Evolutionary conservation across 1,140 invertebrate species (phyloP), one percentile per base, ranked within the genome.

Genomic region (Tetramorium parvispinum): DNA sequence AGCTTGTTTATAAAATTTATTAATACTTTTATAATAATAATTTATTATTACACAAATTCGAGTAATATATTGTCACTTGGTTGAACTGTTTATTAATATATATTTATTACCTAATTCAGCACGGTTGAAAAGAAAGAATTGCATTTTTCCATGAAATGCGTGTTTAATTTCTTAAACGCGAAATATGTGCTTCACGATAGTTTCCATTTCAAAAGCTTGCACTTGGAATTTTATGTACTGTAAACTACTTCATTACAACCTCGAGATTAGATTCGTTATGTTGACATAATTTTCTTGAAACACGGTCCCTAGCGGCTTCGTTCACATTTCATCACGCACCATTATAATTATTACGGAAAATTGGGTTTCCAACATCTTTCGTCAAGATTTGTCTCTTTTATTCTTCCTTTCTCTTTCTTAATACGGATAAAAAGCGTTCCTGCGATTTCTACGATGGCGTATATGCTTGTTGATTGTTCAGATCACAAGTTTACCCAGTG

Each of bases 381-480:
- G 11, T 32, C 6, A 13, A 57, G 18, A 75, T 24, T 57, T 57
- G 3, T 49, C 43, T 78, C 18, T 49, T 16, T 43, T 21, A 10
- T 10, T 59, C 21, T 59, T 4, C 61, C 6, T 37, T 46, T 51
- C 13, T 51, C 21, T 65, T 6, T 24, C 55, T 4, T n/a, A 5
- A 13, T 13, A 21, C 6, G n/a, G 10, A 83, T 83, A 2, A 37
- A 59, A 63, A 63, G 7, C 11, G 5, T 13, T 78, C 5, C 40
- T 49, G 40, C 24, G 11, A 81, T 43, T 37, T 40, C 24, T 10
- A 11, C 59, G 32, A 43, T n/a, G 70, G 66, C 40, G 43, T 77
- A 86, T 68, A 76, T 51, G 65, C 37, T 43, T 78, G 75, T 85
- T 82, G 87, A 79, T 86, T 86, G 46, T 87, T 86, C 63, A 24